Base-by-base conservation (phyloP, 2,113 vertebrate genomes). In the Phasianus colchicus region DNA sequence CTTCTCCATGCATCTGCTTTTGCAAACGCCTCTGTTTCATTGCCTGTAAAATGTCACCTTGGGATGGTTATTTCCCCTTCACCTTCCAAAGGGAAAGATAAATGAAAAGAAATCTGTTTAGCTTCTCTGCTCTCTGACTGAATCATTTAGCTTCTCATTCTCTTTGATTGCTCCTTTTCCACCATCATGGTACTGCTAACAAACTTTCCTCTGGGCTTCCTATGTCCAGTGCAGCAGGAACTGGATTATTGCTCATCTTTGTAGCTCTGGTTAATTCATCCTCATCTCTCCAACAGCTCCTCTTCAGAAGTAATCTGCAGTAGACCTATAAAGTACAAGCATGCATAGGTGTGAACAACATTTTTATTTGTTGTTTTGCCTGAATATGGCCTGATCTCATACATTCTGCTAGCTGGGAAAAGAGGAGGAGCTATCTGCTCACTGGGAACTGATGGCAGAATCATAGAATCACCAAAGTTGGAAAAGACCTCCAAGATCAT, bases 51-150 rank as follows among this genome's bases (percentile, higher is more conserved):
- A 47, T 77, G 69, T 95, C 89, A 95, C 92, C 89, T 92, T 95
- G 92, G 79, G 87, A 85, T 93, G 91, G 78, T 74, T 94, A 88
- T 94, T 94, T 92, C 89, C 50, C 78, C 71, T 93, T 93, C 89
- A 86, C 82, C 82, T 87, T 94, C 89, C 77, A 50, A 91, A 96
- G 50, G 38, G 67, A 83, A 76, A 90, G 48, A 83, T 57, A 86
- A 86, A 90, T 84, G 14, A 84, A 88, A 78, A 90, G 69, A 93
- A 92, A 81, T 90, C 55, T 4, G 29, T 84, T 93, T 94, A 27
- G 29, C 65, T 89, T 55, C 50, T 76, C 50, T 77, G 40, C 71
- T 83, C 42, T 60, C 3, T 3, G 55, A 71, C 42, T 50, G 71
- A 91, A 70, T 77, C 27, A 55, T 85, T 94, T 83, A 52, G 73